Percentiles rank a stretch among this genome's conserved stretches.
These are phyloP conservation scores for Botia almorhae DNA, from an alignment of 2,797 vertebrate genomes.

Conservation along the genomic window DNA sequence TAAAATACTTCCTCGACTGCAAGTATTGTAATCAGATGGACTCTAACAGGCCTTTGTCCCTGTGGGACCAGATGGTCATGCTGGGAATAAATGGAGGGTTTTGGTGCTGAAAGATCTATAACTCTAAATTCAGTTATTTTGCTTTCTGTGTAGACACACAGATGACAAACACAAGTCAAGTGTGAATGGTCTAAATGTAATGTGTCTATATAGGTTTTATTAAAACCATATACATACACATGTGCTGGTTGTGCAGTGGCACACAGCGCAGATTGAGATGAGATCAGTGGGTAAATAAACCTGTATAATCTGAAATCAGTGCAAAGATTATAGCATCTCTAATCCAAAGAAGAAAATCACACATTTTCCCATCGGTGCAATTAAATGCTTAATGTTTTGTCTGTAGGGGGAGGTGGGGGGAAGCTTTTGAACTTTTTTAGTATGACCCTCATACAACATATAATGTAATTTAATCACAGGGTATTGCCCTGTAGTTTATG, in stretches of 20 bases:
- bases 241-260: neutral
- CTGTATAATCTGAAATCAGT: constrained; percentile 59
- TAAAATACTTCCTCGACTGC: neutral
- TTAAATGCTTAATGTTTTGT: no score
- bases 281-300: constrained; percentile 37
- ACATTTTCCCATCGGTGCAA: constrained; percentile 1
- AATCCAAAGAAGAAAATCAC: constrained; percentile 44
- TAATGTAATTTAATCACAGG: constrained; percentile 1
- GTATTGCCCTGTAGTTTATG: neutral
- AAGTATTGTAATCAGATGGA: neutral
- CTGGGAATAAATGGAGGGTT: neutral
- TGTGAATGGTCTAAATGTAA: no score
- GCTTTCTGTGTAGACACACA: neutral
- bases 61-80: neutral
- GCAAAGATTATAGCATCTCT: constrained; percentile 56
- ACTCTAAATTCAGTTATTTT: neutral
- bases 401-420: no score
- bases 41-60: neutral
- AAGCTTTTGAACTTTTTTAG: neutral
- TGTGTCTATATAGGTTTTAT: neutral
- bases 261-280: constrained; percentile 15
- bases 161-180: neutral
- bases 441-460: neutral
- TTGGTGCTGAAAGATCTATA: neutral
- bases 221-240: constrained; percentile 11